phyloP scores from a whole-genome alignment of 2,113 vertebrate species.

The Kryptolebias marmoratus region DNA sequence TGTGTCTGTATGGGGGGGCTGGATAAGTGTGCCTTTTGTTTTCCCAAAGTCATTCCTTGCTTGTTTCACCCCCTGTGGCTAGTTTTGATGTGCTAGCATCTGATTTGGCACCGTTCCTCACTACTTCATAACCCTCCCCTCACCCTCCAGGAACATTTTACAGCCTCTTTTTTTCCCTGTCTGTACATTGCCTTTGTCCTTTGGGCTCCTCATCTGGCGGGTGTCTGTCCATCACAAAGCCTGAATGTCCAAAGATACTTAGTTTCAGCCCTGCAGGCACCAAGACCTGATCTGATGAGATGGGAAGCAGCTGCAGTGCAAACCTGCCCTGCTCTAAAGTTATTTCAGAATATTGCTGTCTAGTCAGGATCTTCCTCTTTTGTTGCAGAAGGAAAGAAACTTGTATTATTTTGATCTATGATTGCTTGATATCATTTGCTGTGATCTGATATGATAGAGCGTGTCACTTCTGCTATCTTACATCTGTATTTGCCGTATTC shows the following conservation, averaged over 20 bases:
- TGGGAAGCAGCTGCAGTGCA: constrained; percentile 21
- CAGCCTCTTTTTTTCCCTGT: constrained; percentile 33
- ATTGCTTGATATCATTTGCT: constrained; percentile 54
- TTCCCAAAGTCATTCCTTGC: constrained; percentile 47
- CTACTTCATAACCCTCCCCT: constrained; percentile 59
- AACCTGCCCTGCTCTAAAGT: constrained; percentile 26
- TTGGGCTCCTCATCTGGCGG: constrained; percentile 46
- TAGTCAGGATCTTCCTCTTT: constrained; percentile 27
- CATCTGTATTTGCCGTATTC: constrained; percentile 52
- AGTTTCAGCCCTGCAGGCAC: constrained; percentile 46
- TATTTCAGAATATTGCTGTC: constrained; percentile 18
- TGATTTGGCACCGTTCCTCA: constrained; percentile 57
- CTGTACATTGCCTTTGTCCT: constrained; percentile 42
- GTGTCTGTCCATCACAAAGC: constrained; percentile 68
- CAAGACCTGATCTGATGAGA: constrained; percentile 31
- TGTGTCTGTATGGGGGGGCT: not conserved
- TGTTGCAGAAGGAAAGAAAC: constrained; percentile 6
- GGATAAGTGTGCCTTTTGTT: constrained; percentile 52
- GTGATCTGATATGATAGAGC: constrained; percentile 53
- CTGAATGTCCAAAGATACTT: constrained; percentile 54
- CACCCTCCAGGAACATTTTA: constrained; percentile 60
- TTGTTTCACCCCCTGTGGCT: constrained; percentile 43
- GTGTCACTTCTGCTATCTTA: constrained; percentile 55
- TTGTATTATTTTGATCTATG: constrained; percentile 48
- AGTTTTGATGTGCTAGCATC: constrained; percentile 62